phyloP scores from a whole-genome alignment of 2,888 invertebrate species.

The Stenurella melanura region DNA sequence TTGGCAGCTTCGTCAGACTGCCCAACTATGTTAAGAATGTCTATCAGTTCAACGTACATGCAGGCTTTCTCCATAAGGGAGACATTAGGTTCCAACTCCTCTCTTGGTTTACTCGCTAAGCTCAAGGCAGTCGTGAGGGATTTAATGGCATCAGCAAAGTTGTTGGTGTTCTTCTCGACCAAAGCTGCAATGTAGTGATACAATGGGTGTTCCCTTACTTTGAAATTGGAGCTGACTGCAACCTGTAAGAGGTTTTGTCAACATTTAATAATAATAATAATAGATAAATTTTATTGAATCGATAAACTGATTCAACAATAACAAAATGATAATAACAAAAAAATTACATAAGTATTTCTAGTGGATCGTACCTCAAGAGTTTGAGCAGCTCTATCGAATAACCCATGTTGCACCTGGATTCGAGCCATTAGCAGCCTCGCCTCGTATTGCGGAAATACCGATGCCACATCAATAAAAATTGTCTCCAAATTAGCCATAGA shows the following conservation, averaged over 20 bases:
- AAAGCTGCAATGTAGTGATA: conserved; percentile 92
- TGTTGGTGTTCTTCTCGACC: conserved; percentile 85
- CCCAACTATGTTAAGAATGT: conserved; percentile 81
- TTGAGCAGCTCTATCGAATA: conserved; percentile 87
- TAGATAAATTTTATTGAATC: too few species aligned
- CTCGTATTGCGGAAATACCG: conserved; percentile 87
- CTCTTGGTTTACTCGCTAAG: conserved; percentile 75
- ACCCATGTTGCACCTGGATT: conserved; percentile 83
- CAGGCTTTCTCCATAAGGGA: conserved; percentile 87
- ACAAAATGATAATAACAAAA: too few species aligned
- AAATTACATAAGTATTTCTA: too few species aligned
- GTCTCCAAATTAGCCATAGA: conserved; percentile 84
- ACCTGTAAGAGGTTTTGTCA: conserved; percentile 17
- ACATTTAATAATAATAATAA: not conserved
- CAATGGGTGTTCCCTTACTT: conserved; percentile 91
- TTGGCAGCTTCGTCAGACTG: conserved; percentile 87
- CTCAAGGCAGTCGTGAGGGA: conserved; percentile 86
- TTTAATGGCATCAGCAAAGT: conserved; percentile 82
- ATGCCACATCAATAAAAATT: conserved; percentile 83
- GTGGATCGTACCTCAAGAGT: conserved; percentile 81
- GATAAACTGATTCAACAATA: too few species aligned
- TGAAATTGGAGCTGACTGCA: conserved; percentile 93
- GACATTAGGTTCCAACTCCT: conserved; percentile 68
- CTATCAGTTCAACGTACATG: conserved; percentile 90
- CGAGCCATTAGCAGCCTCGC: conserved; percentile 91